Evolutionary conservation across 2,888 invertebrate species (phyloP), one percentile per base, ranked within the genome.

Genomic region (Cryptops parisi): DNA sequence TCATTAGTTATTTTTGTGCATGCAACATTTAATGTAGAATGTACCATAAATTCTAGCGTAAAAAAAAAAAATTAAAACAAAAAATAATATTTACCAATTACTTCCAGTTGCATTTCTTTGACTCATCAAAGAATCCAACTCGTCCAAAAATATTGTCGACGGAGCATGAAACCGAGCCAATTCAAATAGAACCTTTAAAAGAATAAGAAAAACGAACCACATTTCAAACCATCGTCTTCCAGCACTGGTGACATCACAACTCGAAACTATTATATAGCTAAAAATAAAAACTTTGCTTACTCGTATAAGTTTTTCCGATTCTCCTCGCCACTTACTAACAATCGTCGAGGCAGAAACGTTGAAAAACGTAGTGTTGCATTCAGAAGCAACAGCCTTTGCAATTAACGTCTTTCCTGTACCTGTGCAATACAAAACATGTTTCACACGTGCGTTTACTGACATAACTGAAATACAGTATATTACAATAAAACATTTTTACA

Each of bases 291-390:
- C 5, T 15, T 9, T 38, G 55, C 68, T 65, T 64, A 83, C 84
- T 71, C 87, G 80, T 43, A 94, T 76, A 61, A 90, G 80, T 70
- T 91, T 93, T 72, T 94, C 94, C 0, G 91, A 91, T 62, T 96
- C 94, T 0, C 94, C 94, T 26, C 93, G 74, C 93, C 93, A 94
- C 70, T 96, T 96, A 63, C 87, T 89, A n/a, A 91, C 79, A 43
- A 94, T 77, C 2, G 84, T 81, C 63, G 90, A 87, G 56, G 88
- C 83, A 2, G 88, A 82, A 15, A 94, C 80, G 65, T 91, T 93
- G 68, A 96, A 90, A 70, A 94, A 91, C 0, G 86, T 86, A 2
- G 72, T 77, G 62, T 66, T 70, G 58, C 84, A 82, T 69, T 90
- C 87, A 1, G 81, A 78, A 3, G 90, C 91, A 1, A 88, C 79